Conservation (phyloP, 1,140 invertebrate species). For the Drosophila ambigua region DNA sequence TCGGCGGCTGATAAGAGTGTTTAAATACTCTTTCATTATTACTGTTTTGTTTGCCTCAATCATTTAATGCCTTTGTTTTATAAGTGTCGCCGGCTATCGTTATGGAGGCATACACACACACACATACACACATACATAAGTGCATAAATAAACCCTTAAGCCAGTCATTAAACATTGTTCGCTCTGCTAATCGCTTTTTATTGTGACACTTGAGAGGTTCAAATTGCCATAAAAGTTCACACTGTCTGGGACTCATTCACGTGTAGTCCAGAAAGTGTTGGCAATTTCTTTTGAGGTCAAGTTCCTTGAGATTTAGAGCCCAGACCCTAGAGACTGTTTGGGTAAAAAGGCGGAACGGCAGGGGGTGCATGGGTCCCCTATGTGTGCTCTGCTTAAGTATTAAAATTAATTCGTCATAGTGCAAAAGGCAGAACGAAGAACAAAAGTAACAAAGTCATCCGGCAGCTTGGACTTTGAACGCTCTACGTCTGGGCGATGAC, state of each 20-base stretch:
- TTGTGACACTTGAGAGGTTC: slow-evolving; percentile 29
- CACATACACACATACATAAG: too few species aligned
- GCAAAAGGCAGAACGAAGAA: slow-evolving; percentile 19
- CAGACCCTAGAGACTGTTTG: too few species aligned
- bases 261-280: too few species aligned
- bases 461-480: slow-evolving; percentile 69
- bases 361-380: not conserved
- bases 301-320: too few species aligned
- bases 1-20: slow-evolving; percentile 24
- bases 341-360: not conserved
- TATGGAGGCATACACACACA: slow-evolving; percentile 17
- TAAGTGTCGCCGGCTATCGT: slow-evolving; percentile 50
- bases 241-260: not conserved
- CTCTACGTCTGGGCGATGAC: slow-evolving; percentile 33
- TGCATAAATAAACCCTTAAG: slow-evolving; percentile 25
- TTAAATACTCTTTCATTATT: slow-evolving; percentile 24
- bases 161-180: slow-evolving; percentile 39
- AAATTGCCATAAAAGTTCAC: not conserved
- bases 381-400: slow-evolving; percentile 12
- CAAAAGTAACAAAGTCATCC: slow-evolving; percentile 34
- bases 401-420: slow-evolving; percentile 56
- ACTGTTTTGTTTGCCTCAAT: slow-evolving; percentile 10
- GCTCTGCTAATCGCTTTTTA: slow-evolving; percentile 42
- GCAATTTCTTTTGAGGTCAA: too few species aligned
- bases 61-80: slow-evolving; percentile 49